phyloP scores from a whole-genome alignment of 2,113 vertebrate genomes.

The Lathamus discolor region DNA sequence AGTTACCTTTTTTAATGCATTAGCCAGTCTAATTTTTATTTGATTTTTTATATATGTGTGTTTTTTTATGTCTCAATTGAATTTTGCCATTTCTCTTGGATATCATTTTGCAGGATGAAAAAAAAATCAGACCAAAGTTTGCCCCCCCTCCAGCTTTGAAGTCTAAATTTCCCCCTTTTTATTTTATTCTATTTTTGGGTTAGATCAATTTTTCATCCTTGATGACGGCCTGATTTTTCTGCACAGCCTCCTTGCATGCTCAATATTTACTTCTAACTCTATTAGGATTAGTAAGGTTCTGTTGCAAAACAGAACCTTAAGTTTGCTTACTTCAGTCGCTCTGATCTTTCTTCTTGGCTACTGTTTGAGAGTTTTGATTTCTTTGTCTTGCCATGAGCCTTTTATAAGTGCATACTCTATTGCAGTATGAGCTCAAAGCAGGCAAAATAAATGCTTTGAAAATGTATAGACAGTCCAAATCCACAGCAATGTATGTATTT shows the following conservation, averaged over 20 bases:
- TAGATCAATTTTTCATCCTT: neutral
- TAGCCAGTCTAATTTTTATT: neutral
- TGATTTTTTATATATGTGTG: neutral
- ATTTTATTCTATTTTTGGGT: neutral
- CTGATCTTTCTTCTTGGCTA: neutral
- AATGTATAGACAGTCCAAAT: neutral
- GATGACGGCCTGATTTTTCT: constrained; percentile 4
- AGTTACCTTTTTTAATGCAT: constrained; percentile 5
- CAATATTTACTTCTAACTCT: neutral
- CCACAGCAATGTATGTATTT: neutral
- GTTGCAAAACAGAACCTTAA: neutral
- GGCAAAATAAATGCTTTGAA: neutral
- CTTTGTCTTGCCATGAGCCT: neutral
- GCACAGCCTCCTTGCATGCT: neutral
- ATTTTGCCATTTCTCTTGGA: neutral
- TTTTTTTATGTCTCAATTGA: neutral
- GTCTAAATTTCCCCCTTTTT: neutral
- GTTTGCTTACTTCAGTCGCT: neutral
- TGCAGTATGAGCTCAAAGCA: neutral
- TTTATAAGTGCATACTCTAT: neutral
- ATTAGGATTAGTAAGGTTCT: neutral
- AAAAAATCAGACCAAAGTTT: neutral
- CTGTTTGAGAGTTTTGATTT: neutral
- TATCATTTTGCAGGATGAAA: neutral
- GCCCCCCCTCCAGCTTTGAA: neutral